A percentile compares a stretch with the other conserved stretches of the same genome.
These are phyloP conservation scores for Mythimna vitellina DNA, from an alignment of 2,888 invertebrate species.

Conservation along the genomic window DNA sequence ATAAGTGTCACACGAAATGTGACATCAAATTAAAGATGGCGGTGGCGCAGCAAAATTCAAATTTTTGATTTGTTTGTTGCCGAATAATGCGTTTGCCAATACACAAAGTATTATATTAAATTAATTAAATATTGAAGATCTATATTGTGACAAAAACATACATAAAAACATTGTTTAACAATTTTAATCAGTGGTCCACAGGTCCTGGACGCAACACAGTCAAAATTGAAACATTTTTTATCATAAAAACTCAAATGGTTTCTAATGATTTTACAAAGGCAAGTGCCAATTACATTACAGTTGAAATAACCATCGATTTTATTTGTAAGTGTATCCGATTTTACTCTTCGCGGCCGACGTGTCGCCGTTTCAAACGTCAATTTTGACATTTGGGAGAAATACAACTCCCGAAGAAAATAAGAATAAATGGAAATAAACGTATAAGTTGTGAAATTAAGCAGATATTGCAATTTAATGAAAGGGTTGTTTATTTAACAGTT, in stretches of 20 bases:
- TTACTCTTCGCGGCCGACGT: constrained; percentile 52
- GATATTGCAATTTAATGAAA: constrained; percentile 55
- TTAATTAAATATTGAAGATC: no score
- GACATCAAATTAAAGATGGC: no score
- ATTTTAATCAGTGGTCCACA: no score
- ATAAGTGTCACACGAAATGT: no score
- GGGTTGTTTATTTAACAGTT: constrained; percentile 28
- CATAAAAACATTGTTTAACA: no score
- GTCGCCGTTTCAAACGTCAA: constrained; percentile 60
- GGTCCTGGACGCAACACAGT: no score
- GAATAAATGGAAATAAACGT: constrained; percentile 44
- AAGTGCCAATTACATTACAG: background rate
- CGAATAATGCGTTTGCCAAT: no score
- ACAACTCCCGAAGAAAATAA: constrained; percentile 51
- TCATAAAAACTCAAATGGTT: background rate
- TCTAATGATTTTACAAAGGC: background rate
- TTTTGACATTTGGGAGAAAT: constrained; percentile 56
- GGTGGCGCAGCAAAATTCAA: no score
- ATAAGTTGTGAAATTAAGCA: constrained; percentile 26
- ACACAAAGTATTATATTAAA: no score
- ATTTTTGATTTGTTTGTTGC: no score
- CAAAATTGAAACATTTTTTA: background rate
- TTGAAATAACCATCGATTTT: background rate
- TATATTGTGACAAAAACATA: no score
- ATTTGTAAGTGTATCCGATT: background rate